These are phyloP conservation scores for Triplophysa bombifrons DNA, from an alignment of 2,797 vertebrate species.

Conservation along the genomic window DNA sequence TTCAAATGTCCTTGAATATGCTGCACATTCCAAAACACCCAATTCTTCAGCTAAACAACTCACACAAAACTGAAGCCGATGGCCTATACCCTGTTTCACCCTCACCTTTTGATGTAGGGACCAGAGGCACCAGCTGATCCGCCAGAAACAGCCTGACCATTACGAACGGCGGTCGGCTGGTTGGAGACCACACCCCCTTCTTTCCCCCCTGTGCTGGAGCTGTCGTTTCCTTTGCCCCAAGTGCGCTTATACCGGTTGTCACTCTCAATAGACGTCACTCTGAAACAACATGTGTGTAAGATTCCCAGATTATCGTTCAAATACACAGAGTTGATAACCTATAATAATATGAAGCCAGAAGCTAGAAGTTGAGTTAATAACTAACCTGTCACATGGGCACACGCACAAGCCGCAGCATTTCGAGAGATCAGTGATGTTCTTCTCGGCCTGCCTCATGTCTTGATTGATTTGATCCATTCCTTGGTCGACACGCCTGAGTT, in stretches of 20 bases:
- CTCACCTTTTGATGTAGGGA: conserved; percentile 88
- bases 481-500: conserved; percentile 86
- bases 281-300: conserved; percentile 54
- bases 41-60: neutral
- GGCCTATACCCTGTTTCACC: neutral
- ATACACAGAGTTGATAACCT: neutral
- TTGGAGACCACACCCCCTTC: conserved; percentile 77
- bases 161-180: conserved; percentile 80
- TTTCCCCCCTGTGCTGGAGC: conserved; percentile 31
- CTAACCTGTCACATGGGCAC: conserved; percentile 92
- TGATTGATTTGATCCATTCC: conserved; percentile 98
- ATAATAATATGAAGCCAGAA: neutral
- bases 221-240: conserved; percentile 80
- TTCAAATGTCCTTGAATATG: neutral
- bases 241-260: conserved; percentile 86
- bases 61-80: neutral
- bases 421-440: conserved; percentile 92
- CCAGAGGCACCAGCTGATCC: conserved; percentile 73
- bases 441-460: conserved; percentile 95
- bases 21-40: neutral
- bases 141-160: conserved; percentile 72
- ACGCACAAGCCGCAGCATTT: conserved; percentile 96
- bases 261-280: conserved; percentile 87
- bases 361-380: neutral
- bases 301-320: neutral